Evolutionary conservation across 1,140 invertebrate species (phyloP).

Genomic region (Solen grandis): DNA sequence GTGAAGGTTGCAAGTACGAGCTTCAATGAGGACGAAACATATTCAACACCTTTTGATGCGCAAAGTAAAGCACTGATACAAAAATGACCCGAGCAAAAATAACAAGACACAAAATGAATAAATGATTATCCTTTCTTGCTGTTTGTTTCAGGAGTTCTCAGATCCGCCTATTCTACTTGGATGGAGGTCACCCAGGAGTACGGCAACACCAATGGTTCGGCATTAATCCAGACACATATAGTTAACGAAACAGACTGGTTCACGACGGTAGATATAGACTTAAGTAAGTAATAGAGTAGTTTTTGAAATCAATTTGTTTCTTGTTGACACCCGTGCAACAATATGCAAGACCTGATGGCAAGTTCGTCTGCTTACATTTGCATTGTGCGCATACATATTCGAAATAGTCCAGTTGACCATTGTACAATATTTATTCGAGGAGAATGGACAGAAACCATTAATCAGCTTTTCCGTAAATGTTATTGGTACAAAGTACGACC

Average conservation of each 20-base stretch:
- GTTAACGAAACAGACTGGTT: slow-evolving; percentile 14
- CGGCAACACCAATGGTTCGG: slow-evolving; percentile 19
- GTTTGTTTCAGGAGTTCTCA: slow-evolving; percentile 45
- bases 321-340: background rate
- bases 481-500: no score
- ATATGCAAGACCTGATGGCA: background rate
- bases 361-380: background rate
- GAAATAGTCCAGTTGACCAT: background rate
- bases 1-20: no score
- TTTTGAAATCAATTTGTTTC: background rate
- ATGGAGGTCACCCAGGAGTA: slow-evolving; percentile 19
- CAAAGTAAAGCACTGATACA: no score
- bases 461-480: no score
- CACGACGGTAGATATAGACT: slow-evolving; percentile 20
- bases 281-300: slow-evolving; percentile 8
- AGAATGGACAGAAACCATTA: background rate
- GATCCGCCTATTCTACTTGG: slow-evolving; percentile 19
- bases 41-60: no score
- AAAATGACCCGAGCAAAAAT: no score
- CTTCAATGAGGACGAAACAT: no score
- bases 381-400: background rate
- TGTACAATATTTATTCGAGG: background rate
- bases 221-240: slow-evolving; percentile 1
- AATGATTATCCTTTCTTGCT: no score
- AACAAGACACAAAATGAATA: no score